Base-by-base conservation (phyloP, 2,888 invertebrate species). In the Achlya flavicornis region DNA sequence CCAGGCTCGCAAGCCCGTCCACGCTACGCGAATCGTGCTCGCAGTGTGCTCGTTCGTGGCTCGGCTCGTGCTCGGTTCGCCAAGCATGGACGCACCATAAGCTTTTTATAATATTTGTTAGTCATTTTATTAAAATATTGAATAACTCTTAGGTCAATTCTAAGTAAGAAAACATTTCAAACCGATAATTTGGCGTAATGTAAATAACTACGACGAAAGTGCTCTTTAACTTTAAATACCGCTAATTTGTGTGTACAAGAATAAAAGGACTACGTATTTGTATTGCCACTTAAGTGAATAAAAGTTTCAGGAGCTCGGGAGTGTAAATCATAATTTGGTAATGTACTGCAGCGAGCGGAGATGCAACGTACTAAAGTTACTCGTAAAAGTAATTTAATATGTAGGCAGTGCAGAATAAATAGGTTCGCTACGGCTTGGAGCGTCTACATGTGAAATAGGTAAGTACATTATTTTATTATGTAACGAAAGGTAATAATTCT, bases 321-420 rank as follows among this genome's bases (percentile, higher is more conserved):
- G 62, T 68, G 74, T 80, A 78, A 79, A 79, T 80, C 78, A 79
- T 78, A 78, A 78, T 77, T 77, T 74, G 64, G 73, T 75, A 73
- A 75, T 73, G 75, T 69, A 74, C 73, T 72, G 75, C 72, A 74
- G 68, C 63, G 58, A 61, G 62, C 67, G 61, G 68, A 68, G 71
- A 72, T 75, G 77, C 77, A 75, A 69, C 73, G 74, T 64, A 65
- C 66, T 64, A 63, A 77, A 78, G 67, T 77, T 73, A 70, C 70
- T 76, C 69, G 70, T 71, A 74, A 76, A 79, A 80, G 76, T 79
- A 78, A 80, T 81, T 79, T 79, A 78, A 78, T 79, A 79, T 76
- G 75, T 77, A 74, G 73, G 72, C 76, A 72, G 74, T 71, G 69
- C 72, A 41, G 41, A 60, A 60, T 60, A 60, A 60, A 60, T 12